Conservation (phyloP, 2,888 invertebrate species). For the Erpobdella octoculata region DNA sequence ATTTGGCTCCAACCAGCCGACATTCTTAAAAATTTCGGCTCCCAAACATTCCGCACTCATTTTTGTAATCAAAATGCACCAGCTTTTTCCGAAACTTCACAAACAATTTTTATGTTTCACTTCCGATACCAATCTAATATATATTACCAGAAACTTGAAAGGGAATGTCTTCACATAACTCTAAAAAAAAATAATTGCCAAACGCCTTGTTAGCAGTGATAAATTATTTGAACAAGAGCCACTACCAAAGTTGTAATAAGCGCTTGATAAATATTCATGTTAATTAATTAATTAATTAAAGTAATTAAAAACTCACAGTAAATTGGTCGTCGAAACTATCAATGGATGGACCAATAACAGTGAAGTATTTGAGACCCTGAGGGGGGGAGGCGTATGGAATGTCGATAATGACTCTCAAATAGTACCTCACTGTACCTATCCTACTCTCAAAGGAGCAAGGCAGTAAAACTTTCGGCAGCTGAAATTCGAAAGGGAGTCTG, state of each 20-base stretch:
- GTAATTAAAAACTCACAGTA: slow-evolving; percentile 56
- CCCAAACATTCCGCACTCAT: too few species aligned
- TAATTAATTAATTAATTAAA: neutral
- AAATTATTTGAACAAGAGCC: too few species aligned
- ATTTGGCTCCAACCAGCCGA: too few species aligned
- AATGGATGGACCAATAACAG: slow-evolving; percentile 68
- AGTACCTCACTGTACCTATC: slow-evolving; percentile 66
- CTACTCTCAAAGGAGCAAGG: slow-evolving; percentile 72
- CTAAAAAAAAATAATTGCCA: too few species aligned
- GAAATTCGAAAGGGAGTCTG: slow-evolving; percentile 65
- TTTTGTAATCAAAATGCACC: too few species aligned
- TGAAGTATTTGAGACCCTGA: slow-evolving; percentile 72
- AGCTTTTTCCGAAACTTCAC: too few species aligned
- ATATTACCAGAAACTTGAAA: too few species aligned
- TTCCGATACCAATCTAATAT: too few species aligned
- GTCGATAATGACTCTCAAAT: slow-evolving; percentile 59
- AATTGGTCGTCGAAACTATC: slow-evolving; percentile 74
- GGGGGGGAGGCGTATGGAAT: slow-evolving; percentile 71
- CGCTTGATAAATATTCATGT: neutral
- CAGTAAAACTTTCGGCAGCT: slow-evolving; percentile 65
- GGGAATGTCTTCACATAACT: too few species aligned
- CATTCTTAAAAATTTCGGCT: too few species aligned
- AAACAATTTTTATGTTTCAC: too few species aligned
- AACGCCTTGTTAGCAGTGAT: too few species aligned
- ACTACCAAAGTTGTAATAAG: neutral